Conservation (phyloP, 2,797 vertebrate genomes). For the Anguilla anguilla region DNA sequence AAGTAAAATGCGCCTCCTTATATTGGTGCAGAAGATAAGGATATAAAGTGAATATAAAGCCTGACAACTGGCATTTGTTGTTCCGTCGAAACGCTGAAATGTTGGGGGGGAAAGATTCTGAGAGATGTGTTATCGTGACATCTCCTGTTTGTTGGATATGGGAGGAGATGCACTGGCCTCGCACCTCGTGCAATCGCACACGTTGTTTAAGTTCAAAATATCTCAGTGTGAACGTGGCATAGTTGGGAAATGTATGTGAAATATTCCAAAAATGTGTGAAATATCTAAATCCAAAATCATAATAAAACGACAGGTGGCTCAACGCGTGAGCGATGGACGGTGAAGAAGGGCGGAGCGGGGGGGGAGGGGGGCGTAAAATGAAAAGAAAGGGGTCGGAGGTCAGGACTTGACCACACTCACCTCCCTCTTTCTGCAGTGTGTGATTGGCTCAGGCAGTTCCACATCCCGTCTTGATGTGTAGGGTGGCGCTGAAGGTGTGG, state of each 20-base stretch:
- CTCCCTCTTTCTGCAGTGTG: not conserved
- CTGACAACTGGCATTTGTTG: not conserved
- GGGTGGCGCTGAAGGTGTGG: not conserved
- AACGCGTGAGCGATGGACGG: not conserved
- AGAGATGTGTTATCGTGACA: not conserved
- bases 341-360: not conserved
- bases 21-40: not conserved
- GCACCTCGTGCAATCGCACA: not conserved
- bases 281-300: not conserved
- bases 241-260: no score
- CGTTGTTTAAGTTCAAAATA: not conserved
- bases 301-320: not conserved
- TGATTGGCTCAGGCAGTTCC: not conserved
- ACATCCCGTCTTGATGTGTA: not conserved
- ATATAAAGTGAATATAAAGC: not conserved
- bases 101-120: not conserved
- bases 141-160: not conserved
- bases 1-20: constrained; percentile 17
- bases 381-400: no score
- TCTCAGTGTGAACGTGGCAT: no score
- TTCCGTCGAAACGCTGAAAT: not conserved
- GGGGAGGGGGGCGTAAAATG: no score
- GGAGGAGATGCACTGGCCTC: not conserved
- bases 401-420: not conserved
- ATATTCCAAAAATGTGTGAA: not conserved